phyloP scores from a whole-genome alignment of 64 coral and sea anemone species.

The Astreopora myriophthalma region DNA sequence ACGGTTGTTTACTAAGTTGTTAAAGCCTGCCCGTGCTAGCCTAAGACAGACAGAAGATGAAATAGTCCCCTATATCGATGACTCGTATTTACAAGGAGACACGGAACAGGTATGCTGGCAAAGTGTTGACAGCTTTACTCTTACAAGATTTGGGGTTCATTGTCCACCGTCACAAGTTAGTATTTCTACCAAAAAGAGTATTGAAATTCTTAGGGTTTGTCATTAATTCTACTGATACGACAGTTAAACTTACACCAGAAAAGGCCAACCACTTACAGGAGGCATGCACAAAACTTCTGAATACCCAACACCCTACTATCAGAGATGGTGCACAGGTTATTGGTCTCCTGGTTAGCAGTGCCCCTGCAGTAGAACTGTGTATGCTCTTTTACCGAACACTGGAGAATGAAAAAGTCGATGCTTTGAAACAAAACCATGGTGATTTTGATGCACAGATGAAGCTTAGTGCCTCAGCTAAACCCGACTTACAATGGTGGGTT shows the following conservation, averaged over 20 bases:
- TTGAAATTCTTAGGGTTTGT: slow-evolving; percentile 2
- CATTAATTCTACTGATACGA: not conserved
- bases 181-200: not conserved
- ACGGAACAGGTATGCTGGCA: slow-evolving; percentile 5
- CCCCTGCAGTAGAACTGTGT: not conserved
- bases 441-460: slow-evolving; percentile 3
- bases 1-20: slow-evolving; percentile 30
- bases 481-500: slow-evolving; percentile 3
- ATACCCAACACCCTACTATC: not conserved
- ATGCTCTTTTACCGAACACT: not conserved
- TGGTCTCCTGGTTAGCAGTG: slow-evolving; percentile 3
- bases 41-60: not conserved
- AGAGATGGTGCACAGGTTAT: slow-evolving; percentile 47
- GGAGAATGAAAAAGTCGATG: slow-evolving; percentile 13
- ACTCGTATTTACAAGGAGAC: slow-evolving; percentile 10
- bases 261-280: not conserved
- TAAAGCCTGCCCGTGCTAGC: not conserved
- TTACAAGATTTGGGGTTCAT: slow-evolving; percentile 9
- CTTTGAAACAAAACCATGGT: slow-evolving; percentile 7
- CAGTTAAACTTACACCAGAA: not conserved
- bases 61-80: slow-evolving; percentile 32
- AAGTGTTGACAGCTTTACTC: slow-evolving; percentile 20
- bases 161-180: slow-evolving; percentile 3
- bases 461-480: not conserved
- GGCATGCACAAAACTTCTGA: not conserved